These are phyloP conservation scores for Whitmania pigra DNA, from an alignment of 1,140 invertebrate species.

Conservation along the genomic window DNA sequence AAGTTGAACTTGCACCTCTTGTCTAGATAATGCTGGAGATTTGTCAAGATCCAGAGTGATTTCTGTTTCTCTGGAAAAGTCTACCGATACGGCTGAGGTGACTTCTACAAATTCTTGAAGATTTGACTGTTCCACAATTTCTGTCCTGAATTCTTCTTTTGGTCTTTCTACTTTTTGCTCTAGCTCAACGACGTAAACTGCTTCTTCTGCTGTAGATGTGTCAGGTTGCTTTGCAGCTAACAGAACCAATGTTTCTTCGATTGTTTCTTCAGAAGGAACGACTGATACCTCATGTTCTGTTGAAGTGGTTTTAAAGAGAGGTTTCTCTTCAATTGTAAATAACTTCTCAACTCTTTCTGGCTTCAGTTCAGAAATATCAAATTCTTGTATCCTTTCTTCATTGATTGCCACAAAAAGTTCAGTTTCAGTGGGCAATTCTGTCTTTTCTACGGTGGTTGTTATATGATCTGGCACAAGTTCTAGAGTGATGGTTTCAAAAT, in stretches of 20 bases:
- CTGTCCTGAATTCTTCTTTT: constrained; percentile 12
- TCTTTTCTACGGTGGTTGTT: no score
- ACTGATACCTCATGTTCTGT: background rate
- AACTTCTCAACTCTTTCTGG: background rate
- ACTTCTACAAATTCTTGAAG: constrained; percentile 7
- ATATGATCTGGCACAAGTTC: no score
- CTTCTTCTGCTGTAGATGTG: background rate
- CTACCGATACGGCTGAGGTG: background rate
- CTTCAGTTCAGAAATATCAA: background rate
- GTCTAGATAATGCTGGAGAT: constrained; percentile 21
- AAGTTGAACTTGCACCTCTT: constrained; percentile 9
- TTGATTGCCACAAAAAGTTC: no score
- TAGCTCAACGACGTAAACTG: constrained; percentile 15
- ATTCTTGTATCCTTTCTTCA: background rate
- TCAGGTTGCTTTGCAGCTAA: background rate
- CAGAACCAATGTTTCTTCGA: background rate
- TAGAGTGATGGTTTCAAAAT: no score
- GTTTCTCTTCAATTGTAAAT: background rate
- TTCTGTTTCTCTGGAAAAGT: no score
- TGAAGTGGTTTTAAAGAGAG: constrained; percentile 1
- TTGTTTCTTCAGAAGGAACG: background rate
- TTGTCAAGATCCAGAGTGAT: constrained; percentile 25
- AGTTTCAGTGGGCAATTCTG: no score
- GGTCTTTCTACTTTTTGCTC: background rate
- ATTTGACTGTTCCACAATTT: background rate